Evolutionary conservation across 2,888 invertebrate genomes (phyloP).

Genomic region (Nomada ferruginata): DNA sequence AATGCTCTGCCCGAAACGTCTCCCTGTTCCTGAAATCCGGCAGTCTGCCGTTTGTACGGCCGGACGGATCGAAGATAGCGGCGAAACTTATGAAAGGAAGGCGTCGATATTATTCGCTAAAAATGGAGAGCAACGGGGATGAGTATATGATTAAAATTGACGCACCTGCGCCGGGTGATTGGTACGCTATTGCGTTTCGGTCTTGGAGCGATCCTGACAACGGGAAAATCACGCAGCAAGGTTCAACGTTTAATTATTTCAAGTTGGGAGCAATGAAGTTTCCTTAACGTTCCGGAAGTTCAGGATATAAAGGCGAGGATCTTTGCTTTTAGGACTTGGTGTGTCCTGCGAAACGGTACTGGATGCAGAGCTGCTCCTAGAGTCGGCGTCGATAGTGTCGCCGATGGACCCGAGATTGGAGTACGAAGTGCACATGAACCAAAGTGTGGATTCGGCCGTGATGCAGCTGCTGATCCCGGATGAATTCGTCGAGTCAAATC

Average conservation of each 20-base stretch:
- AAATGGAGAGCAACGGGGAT: constrained; percentile 87
- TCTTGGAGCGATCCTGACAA: constrained; percentile 91
- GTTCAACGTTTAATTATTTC: constrained; percentile 82
- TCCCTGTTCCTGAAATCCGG: constrained; percentile 91
- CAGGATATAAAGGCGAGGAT: neutral
- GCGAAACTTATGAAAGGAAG: constrained; percentile 86
- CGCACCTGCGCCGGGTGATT: constrained; percentile 90
- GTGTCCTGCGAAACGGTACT: constrained; percentile 88
- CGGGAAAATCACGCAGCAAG: constrained; percentile 91
- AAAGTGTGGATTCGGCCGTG: constrained; percentile 71
- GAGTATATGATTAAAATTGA: constrained; percentile 87
- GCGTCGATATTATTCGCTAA: constrained; percentile 85
- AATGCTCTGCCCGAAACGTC: constrained; percentile 87
- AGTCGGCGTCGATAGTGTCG: constrained; percentile 82
- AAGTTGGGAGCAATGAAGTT: neutral
- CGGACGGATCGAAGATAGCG: constrained; percentile 92
- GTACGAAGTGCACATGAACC: constrained; percentile 67
- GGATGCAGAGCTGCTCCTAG: constrained; percentile 88
- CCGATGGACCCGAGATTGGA: constrained; percentile 59
- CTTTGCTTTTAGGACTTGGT: constrained; percentile 86
- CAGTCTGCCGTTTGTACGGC: constrained; percentile 92
- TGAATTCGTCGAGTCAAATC: constrained; percentile 62
- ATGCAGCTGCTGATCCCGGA: constrained; percentile 75
- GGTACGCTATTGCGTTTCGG: constrained; percentile 92
- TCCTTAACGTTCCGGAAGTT: no score